Base-by-base conservation (phyloP, 2,113 vertebrate genomes). In the Misgurnus anguillicaudatus region DNA sequence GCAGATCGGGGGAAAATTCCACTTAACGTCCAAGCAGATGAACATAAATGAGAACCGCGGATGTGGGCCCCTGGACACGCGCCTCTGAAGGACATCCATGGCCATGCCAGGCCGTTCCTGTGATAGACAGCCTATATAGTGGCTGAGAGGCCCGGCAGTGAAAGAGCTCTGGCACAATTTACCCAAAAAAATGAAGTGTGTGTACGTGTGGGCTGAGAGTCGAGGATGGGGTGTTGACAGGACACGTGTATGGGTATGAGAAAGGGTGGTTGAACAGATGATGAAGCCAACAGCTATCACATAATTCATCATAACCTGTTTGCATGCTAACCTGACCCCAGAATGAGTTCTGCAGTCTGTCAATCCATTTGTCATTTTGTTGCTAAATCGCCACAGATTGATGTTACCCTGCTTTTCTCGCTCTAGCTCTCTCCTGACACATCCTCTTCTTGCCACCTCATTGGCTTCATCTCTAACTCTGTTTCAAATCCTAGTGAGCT, bases 41-140 rank as follows among this genome's bases (percentile, higher is more conserved):
- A 86, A 84, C 83, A 82, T 82, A 82, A 84, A 86, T 84, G 80
- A 84, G 66, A 61, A 61, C 31, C 53, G 21, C 42, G 6, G 70
- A 66, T 36, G 41, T 55, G 13, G 48, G 39, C 53, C 75, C 75
- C 48, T 45, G 62, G 53, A 82, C 80, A 21, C 78, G 36, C 70
- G 55, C 45, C 53, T 70, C n/a, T 62, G 71, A 85, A 77, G 70
- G 78, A 83, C 75, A 65, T 39, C 11, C 11, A n/a, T 17, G 42
- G 4, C 61, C 53, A 31, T 38, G 78, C 24, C 16, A 48, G n/a
- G 45, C 45, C 58, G 31, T 41, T 77, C 17, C 62, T 38, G 31
- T 70, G 60, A 77, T 42, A 83, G 66, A 77, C 78, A 77, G 61
- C n/a, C 41, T 62, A 53, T 45, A 53, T 72, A 62, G 10, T 53